These are phyloP conservation scores for Aythya baeri DNA, from an alignment of 2,113 vertebrate genomes.

Conservation along the genomic window DNA sequence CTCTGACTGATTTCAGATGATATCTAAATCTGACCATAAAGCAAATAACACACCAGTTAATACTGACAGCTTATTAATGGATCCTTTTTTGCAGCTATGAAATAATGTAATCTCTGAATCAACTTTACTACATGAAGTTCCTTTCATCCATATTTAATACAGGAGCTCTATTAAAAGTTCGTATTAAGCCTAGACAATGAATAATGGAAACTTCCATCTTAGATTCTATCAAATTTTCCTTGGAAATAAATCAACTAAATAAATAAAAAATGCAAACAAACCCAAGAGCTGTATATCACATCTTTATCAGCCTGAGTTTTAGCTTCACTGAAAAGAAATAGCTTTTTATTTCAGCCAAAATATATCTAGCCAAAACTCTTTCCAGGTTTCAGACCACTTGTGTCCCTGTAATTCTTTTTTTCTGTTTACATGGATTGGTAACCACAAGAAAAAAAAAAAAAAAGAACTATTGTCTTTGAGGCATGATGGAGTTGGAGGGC, in stretches of 20 bases:
- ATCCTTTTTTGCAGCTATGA: not conserved
- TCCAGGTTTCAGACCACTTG: not conserved
- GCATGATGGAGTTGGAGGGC: not conserved
- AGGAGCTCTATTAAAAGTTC: constrained; percentile 14
- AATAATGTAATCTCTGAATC: constrained; percentile 27
- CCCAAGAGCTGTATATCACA: not conserved
- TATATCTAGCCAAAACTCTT: not conserved
- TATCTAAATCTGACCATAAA: constrained; percentile 19
- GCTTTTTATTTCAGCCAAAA: not conserved
- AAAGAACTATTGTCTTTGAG: not conserved
- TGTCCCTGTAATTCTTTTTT: not conserved
- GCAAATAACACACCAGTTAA: constrained; percentile 40
- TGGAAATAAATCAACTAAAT: constrained; percentile 8
- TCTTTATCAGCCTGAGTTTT: not conserved
- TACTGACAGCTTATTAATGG: constrained; percentile 40
- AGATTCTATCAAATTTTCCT: constrained; percentile 12
- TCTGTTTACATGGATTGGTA: not conserved
- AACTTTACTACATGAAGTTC: constrained; percentile 22
- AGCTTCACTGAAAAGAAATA: not conserved
- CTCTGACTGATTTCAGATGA: constrained; percentile 1
- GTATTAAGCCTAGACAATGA: constrained; percentile 1
- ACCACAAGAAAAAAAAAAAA: not conserved
- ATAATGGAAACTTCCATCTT: constrained; percentile 22
- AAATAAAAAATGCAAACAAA: constrained; percentile 13
- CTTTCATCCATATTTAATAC: constrained; percentile 57